Conservation (phyloP, 2,797 vertebrate species). For the Falco rusticolus region DNA sequence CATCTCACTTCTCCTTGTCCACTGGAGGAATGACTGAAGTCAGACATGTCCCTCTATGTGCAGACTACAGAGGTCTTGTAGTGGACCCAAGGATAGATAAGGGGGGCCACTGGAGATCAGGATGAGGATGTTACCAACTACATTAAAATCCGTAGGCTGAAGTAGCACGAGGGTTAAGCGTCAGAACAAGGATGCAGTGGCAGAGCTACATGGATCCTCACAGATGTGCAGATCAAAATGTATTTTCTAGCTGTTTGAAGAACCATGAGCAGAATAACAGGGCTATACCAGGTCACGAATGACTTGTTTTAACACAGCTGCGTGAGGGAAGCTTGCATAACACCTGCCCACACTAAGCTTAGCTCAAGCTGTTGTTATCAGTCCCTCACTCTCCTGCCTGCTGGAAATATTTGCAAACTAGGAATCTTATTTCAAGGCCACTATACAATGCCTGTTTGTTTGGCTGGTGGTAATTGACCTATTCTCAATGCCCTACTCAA, state of each 20-base stretch:
- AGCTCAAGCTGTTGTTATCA: slow-evolving; percentile 65
- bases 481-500: not conserved
- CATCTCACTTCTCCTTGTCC: not conserved
- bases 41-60: not conserved
- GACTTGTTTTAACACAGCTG: slow-evolving; percentile 60
- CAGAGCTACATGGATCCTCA: not conserved
- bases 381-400: slow-evolving; percentile 25
- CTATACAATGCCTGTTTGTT: not conserved
- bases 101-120: accelerated
- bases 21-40: not conserved
- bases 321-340: slow-evolving; percentile 72
- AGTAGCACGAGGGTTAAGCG: not conserved
- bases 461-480: not conserved
- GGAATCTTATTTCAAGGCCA: not conserved
- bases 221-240: not conserved
- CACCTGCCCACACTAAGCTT: slow-evolving; percentile 61
- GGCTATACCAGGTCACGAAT: slow-evolving; percentile 45
- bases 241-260: not conserved
- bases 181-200: not conserved
- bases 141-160: not conserved
- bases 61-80: not conserved
- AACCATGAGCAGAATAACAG: slow-evolving; percentile 11
- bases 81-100: too few relatives aligned
- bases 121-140: not conserved
- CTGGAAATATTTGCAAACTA: slow-evolving; percentile 51